These are phyloP conservation scores for Rhizoglyphus robini DNA, from an alignment of 1,140 invertebrate genomes.

Conservation along the genomic window DNA sequence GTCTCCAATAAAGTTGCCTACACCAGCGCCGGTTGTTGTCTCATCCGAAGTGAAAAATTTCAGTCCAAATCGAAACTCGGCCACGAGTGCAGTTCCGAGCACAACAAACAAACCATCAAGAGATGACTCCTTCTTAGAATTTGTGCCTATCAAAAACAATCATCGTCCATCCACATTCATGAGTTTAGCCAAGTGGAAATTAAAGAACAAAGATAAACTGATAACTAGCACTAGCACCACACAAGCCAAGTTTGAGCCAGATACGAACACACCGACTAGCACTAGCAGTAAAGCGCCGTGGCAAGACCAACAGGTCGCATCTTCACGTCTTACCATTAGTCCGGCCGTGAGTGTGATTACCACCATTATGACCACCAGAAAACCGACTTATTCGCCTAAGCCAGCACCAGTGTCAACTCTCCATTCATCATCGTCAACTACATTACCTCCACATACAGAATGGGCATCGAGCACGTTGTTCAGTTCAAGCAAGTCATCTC, in stretches of 20 bases:
- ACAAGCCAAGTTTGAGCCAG: too few relatives aligned
- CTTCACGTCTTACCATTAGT: too few relatives aligned
- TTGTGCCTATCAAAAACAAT: constrained; percentile 18
- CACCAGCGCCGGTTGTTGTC: not conserved
- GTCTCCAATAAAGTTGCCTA: not conserved
- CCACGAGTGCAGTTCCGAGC: not conserved
- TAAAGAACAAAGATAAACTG: not conserved
- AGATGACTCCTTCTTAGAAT: not conserved
- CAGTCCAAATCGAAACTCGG: not conserved
- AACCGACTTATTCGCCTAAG: too few relatives aligned
- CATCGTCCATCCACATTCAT: constrained; percentile 8
- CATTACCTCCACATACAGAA: too few relatives aligned
- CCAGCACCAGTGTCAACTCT: too few relatives aligned
- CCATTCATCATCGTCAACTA: too few relatives aligned
- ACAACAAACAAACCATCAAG: not conserved
- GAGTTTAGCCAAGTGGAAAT: constrained; percentile 6
- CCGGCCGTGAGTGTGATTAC: too few relatives aligned
- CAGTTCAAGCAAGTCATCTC: too few relatives aligned
- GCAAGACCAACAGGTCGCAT: too few relatives aligned
- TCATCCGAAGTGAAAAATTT: not conserved
- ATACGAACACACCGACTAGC: too few relatives aligned
- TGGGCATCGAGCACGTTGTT: too few relatives aligned
- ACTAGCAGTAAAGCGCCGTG: not conserved
- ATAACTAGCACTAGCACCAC: not conserved
- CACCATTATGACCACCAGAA: too few relatives aligned